Percentiles rank a stretch among this genome's conserved stretches.
Evolutionary conservation across 2,113 vertebrate genomes (phyloP).

Genomic region (Cyrtonyx montezumae): DNA sequence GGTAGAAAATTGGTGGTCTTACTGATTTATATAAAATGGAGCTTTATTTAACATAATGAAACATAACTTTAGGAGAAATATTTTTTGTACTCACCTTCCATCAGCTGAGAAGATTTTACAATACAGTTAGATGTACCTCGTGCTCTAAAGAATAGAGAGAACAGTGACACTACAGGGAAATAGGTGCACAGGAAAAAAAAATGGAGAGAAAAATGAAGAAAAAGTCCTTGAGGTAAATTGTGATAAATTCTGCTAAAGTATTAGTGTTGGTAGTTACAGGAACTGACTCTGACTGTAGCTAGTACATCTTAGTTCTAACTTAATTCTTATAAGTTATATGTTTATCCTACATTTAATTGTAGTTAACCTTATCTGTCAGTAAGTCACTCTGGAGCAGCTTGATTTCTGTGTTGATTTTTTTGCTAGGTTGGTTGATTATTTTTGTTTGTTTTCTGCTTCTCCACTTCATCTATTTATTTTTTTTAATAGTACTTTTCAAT

Average conservation of each 20-base stretch:
- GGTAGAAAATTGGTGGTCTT: neutral
- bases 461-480: neutral
- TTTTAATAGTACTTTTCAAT: neutral
- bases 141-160: neutral
- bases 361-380: neutral
- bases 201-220: neutral
- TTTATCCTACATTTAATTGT: neutral
- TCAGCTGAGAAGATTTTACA: neutral
- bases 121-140: accelerated
- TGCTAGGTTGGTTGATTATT: neutral
- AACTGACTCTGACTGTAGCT: neutral
- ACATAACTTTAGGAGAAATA: neutral
- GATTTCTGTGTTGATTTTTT: neutral
- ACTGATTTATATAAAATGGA: neutral
- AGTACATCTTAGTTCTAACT: neutral
- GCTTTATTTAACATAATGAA: neutral
- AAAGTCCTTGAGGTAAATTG: neutral
- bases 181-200: neutral
- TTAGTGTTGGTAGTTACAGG: neutral
- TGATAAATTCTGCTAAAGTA: neutral
- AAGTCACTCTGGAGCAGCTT: neutral
- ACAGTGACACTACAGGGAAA: neutral
- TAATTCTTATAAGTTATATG: neutral
- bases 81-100: neutral
- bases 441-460: neutral